Evolutionary conservation across 1,140 invertebrate genomes (phyloP).

Genomic region (Orussus abietinus): DNA sequence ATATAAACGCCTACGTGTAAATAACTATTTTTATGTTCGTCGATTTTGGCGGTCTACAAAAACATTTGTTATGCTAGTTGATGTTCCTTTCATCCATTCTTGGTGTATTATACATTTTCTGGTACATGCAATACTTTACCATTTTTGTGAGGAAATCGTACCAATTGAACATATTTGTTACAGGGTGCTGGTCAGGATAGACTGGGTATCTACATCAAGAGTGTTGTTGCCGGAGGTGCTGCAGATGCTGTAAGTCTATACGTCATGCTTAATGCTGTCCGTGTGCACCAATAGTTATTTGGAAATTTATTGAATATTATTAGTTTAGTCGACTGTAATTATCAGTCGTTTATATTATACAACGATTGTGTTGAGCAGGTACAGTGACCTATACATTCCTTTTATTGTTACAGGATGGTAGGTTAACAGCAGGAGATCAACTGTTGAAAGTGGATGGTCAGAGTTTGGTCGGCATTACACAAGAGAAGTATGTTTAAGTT

Average conservation of each 20-base stretch:
- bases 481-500: slow-evolving; percentile 70
- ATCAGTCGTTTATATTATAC: slow-evolving; percentile 5
- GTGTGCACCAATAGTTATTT: background rate
- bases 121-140: too few relatives aligned
- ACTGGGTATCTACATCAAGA: slow-evolving; percentile 96
- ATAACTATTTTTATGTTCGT: too few relatives aligned
- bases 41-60: too few relatives aligned
- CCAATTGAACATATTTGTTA: slow-evolving; percentile 41
- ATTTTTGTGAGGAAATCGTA: too few relatives aligned
- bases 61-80: too few relatives aligned
- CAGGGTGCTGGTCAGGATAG: slow-evolving; percentile 86
- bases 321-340: too few relatives aligned
- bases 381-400: too few relatives aligned
- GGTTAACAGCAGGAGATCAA: slow-evolving; percentile 95
- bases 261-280: slow-evolving; percentile 7
- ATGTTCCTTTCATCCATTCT: too few relatives aligned
- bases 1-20: too few relatives aligned
- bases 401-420: slow-evolving; percentile 66
- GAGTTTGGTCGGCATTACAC: slow-evolving; percentile 92
- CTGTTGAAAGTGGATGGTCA: slow-evolving; percentile 95
- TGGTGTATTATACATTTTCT: too few relatives aligned
- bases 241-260: slow-evolving; percentile 75
- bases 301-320: background rate
- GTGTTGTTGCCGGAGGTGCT: slow-evolving; percentile 92
- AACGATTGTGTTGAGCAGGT: too few relatives aligned